Evolutionary conservation across 1,140 invertebrate species (phyloP), one percentile per base, ranked within the genome.

Genomic region (Diorhabda sublineata): DNA sequence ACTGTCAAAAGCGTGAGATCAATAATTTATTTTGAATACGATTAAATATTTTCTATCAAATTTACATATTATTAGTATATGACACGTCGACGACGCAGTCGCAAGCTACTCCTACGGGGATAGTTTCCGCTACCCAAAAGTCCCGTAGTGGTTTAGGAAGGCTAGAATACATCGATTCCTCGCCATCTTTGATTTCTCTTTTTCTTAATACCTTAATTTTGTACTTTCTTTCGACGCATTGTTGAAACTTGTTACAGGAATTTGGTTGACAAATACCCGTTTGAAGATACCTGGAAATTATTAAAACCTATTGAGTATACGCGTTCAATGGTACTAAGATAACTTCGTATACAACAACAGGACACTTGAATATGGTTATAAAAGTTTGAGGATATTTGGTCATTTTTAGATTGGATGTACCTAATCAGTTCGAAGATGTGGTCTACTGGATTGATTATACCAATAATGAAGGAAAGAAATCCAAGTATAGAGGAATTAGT

Each of bases 21-120:
- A 26, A 26, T 26, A 26, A 26, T 26, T 26, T 26, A 26, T 26
- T 26, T 26, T 26, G 26, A 26, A 26, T 26, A 26, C 26, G 26
- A 58, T 58, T 3, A 7, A n/a, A 7, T 26, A 26, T 26, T 26
- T 26, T 26, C 26, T 26, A 26, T 26, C 5, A 57, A 7, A 6
- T 56, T 56, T 56, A 6, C 6, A 56, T 56, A 56, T 56, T 7
- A 7, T 56, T 26, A 26, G 26, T 26, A 26, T 26, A 58, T 58
- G 7, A 3, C n/a, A 52, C 2, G 4, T 64, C 26, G 3, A 26
- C 3, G 52, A 61, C 64, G 59, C 77, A 78, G 66, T 77, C 74
- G 61, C 77, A 78, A 0, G 68, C 70, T 5, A 78, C 73, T 41
- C 67, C 67, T 9, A 78, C 70, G 5, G 61, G 68, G 7, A 75